A percentile compares a stretch with the other conserved stretches of the same genome.
Evolutionary conservation across 2,797 vertebrate species (phyloP).

Genomic region (Sibirionetta formosa): DNA sequence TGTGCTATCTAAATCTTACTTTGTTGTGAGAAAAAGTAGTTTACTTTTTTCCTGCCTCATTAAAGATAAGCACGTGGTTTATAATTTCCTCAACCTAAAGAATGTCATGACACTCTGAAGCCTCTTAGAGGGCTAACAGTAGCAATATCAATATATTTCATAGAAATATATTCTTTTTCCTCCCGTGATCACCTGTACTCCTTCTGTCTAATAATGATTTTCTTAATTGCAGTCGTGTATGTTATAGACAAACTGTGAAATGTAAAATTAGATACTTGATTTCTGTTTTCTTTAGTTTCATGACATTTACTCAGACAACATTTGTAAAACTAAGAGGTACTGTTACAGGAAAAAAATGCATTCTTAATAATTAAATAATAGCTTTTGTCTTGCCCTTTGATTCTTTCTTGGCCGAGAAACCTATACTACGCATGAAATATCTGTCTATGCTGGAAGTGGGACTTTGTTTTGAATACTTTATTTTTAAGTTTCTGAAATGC

Average conservation of each 20-base stretch:
- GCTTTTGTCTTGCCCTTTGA: neutral
- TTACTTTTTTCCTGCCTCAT: neutral
- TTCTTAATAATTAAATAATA: neutral
- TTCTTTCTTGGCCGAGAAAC: neutral
- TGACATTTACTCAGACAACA: neutral
- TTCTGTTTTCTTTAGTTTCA: neutral
- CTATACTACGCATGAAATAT: neutral
- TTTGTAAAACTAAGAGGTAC: neutral
- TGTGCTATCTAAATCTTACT: neutral
- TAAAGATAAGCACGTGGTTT: neutral
- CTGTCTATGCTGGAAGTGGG: neutral
- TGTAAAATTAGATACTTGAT: neutral
- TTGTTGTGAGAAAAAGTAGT: neutral
- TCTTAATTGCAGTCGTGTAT: neutral
- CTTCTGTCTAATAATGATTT: neutral
- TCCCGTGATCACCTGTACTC: fast-evolving
- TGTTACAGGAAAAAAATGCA: neutral
- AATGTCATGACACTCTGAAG: neutral
- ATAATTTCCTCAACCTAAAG: neutral
- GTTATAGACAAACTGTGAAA: neutral
- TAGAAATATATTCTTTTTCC: neutral
- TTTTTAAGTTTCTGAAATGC: neutral
- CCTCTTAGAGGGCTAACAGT: neutral
- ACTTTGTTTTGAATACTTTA: neutral
- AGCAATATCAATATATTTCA: neutral